Conservation (phyloP, 2,113 vertebrate genomes). For the Felis chaus region DNA sequence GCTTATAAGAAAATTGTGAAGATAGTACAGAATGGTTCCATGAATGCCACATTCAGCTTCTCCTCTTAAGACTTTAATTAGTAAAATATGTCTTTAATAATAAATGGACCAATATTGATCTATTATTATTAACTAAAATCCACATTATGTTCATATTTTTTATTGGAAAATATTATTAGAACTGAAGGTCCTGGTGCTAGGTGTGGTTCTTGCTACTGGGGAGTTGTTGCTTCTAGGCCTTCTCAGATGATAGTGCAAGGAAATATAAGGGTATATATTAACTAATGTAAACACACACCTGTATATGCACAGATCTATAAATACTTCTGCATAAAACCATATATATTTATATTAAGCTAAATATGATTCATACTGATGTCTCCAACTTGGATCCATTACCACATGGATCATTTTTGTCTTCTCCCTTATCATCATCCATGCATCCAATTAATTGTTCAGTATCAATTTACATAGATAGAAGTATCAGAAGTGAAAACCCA, state of each 20-base stretch:
- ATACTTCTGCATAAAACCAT: neutral
- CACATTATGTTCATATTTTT: neutral
- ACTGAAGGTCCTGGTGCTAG: neutral
- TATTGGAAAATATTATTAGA: neutral
- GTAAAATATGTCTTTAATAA: neutral
- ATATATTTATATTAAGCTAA: neutral
- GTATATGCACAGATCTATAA: neutral
- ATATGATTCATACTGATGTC: neutral
- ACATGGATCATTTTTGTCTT: neutral
- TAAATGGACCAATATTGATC: neutral
- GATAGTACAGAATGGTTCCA: neutral
- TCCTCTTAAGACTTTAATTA: neutral
- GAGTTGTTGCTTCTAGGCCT: neutral
- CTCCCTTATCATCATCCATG: neutral
- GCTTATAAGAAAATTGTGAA: slow-evolving; percentile 8
- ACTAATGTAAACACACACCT: neutral
- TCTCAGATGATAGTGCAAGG: neutral
- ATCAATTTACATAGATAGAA: neutral
- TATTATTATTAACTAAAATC: neutral
- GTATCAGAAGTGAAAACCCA: neutral
- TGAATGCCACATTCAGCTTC: neutral
- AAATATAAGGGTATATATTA: neutral
- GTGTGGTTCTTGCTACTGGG: neutral
- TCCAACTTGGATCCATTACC: neutral
- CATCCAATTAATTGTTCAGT: neutral